These are phyloP conservation scores for Bombus confusus DNA, from an alignment of 1,140 invertebrate genomes.

Conservation along the genomic window DNA sequence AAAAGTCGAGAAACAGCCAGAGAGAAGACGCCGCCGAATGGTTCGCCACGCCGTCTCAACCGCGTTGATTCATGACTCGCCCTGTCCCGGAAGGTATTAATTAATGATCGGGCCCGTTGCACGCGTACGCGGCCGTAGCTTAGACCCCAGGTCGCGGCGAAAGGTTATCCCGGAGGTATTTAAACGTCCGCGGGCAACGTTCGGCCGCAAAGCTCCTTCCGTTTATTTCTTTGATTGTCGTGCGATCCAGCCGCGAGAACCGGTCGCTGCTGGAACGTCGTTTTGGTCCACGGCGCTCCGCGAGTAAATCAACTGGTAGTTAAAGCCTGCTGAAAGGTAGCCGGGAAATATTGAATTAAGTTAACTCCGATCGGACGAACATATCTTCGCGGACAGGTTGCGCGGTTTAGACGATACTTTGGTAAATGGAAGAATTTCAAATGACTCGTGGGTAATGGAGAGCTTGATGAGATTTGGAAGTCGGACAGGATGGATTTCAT, in stretches of 20 bases:
- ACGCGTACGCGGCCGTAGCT: constrained; percentile 21
- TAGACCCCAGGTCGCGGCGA: constrained; percentile 44
- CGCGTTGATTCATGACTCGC: constrained; percentile 70
- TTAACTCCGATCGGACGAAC: too few relatives aligned
- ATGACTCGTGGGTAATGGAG: too few relatives aligned
- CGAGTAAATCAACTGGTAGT: constrained; percentile 37
- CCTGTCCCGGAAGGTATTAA: constrained; percentile 74
- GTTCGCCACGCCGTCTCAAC: constrained; percentile 61
- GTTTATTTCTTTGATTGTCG: constrained; percentile 50
- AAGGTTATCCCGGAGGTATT: constrained; percentile 62
- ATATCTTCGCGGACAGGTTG: too few relatives aligned
- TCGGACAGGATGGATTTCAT: too few relatives aligned
- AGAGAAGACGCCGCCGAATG: constrained; percentile 25
- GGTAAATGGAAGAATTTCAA: too few relatives aligned
- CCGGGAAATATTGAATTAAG: constrained; percentile 26
- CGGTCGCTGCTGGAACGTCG: background rate
- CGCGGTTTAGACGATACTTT: too few relatives aligned
- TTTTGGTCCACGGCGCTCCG: background rate
- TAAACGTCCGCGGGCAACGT: constrained; percentile 36
- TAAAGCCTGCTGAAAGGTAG: constrained; percentile 27
- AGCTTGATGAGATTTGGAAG: too few relatives aligned
- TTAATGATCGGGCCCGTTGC: constrained; percentile 70
- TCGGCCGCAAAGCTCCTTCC: constrained; percentile 5
- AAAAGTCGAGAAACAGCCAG: background rate
- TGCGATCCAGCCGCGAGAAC: constrained; percentile 29